Evolutionary conservation across 2,888 invertebrate species (phyloP).

Genomic region (Eurytoma californica): DNA sequence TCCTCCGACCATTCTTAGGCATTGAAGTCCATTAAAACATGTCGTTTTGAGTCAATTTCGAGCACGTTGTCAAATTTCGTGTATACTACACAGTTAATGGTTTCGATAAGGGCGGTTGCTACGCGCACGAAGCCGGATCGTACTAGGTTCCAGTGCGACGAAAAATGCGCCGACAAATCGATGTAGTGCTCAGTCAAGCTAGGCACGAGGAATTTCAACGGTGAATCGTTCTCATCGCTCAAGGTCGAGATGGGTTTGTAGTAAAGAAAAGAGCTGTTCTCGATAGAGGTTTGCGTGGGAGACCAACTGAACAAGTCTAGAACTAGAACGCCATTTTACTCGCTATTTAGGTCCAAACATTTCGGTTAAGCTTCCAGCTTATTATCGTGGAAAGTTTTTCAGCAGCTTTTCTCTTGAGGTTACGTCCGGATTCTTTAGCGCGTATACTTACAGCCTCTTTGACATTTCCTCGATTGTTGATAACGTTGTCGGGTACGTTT

Average conservation of each 20-base stretch:
- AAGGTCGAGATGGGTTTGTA: conserved; percentile 61
- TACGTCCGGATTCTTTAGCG: conserved; percentile 1
- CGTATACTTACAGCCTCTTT: neutral
- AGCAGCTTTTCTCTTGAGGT: conserved; percentile 12
- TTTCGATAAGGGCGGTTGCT: neutral
- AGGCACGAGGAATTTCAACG: conserved; percentile 61
- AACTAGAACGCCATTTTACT: conserved; percentile 22
- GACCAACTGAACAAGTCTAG: conserved; percentile 54
- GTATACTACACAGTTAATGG: neutral
- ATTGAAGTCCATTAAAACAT: too few relatives aligned
- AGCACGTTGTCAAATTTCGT: too few relatives aligned
- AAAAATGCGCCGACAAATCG: conserved; percentile 49
- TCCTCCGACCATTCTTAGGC: too few relatives aligned
- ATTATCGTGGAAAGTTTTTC: conserved; percentile 3
- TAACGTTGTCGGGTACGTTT: neutral
- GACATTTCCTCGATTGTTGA: neutral
- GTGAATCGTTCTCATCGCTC: conserved; percentile 55
- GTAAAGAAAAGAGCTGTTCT: conserved; percentile 57
- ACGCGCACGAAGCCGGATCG: neutral
- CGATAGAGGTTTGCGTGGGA: conserved; percentile 61
- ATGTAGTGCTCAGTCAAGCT: conserved; percentile 60
- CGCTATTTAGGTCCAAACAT: conserved; percentile 10
- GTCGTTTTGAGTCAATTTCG: too few relatives aligned
- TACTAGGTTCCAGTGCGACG: neutral
- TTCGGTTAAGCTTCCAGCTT: neutral